These are phyloP conservation scores for Desmodus rotundus DNA, from an alignment of 2,113 vertebrate genomes.

Conservation along the genomic window DNA sequence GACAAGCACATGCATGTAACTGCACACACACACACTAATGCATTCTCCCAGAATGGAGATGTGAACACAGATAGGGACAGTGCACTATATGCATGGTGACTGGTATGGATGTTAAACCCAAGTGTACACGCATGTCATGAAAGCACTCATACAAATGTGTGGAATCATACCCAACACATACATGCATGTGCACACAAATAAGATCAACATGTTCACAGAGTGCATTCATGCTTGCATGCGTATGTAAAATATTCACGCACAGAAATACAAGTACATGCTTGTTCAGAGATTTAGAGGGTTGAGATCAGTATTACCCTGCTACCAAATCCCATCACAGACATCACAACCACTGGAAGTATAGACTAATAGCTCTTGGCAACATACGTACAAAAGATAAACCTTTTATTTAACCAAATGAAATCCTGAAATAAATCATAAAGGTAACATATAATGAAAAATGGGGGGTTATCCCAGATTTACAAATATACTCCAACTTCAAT, in stretches of 20 bases:
- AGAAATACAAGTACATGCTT: neutral
- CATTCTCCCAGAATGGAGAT: neutral
- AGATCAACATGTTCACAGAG: neutral
- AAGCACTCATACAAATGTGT: neutral
- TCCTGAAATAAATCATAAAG: neutral
- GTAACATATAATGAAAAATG: neutral
- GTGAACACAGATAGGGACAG: too few relatives aligned
- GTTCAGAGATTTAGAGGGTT: neutral
- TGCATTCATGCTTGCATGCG: rapidly evolving
- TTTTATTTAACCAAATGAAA: neutral
- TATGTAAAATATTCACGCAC: neutral
- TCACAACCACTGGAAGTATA: neutral
- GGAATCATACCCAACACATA: neutral
- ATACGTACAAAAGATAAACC: neutral
- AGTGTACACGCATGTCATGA: neutral
- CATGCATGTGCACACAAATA: neutral
- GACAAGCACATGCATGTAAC: rapidly evolving
- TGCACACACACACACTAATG: rapidly evolving
- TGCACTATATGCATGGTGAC: rapidly evolving
- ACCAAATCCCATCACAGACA: neutral
- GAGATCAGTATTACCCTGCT: neutral
- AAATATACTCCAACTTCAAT: neutral
- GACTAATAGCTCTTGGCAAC: neutral
- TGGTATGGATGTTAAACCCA: neutral
- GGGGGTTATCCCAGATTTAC: neutral